Evolutionary conservation across 1,140 invertebrate genomes (phyloP), one percentile per base, ranked within the genome.

Genomic region (Drosophila kohkoa): DNA sequence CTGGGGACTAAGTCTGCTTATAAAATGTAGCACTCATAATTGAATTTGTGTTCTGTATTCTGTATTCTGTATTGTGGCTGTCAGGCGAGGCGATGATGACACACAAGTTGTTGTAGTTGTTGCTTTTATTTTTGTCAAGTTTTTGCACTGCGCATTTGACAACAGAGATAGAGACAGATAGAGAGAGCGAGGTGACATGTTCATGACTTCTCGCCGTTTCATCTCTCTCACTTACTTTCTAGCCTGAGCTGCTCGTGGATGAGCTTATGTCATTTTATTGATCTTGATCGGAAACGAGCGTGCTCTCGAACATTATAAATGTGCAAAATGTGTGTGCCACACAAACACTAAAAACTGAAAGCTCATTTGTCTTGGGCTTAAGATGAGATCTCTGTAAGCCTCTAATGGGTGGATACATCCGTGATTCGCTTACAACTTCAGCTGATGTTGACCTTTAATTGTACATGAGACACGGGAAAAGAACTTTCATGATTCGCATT

Each of bases 191-290:
- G 5, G 16, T 55, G 15, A 28, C 4, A 74, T 77, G 79, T 57
- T 60, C 20, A 25, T 25, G 54, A 8, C 81, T 85, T 85, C 68
- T 66, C n/a, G 1, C 20, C n/a, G 58, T 60, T 60, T 28, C 66
- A 63, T 69, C 49, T 45, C 59, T 51, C 55, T 69, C 49, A 32
- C 59, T 51, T 48, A 77, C 66, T 81, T 70, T 71, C 16, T 66
- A 30, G 35, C 49, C 49, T 49, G 8, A 51, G 62, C 16, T 4
- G 65, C 71, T 72, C 68, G 72, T 82, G 75, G 54, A 60, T 54
- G 58, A 75, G 83, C 85, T 89, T 89, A 89, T 89, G 85, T 89
- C 85, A 89, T 82, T 86, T 81, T 81, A 90, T 90, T 90, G 86
- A 79, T 79, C 79, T 71, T 68, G 75, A 89, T 90, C 75, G 86